Conservation (phyloP, 2,888 invertebrate genomes). For the Xestoiulus laeticollis region DNA sequence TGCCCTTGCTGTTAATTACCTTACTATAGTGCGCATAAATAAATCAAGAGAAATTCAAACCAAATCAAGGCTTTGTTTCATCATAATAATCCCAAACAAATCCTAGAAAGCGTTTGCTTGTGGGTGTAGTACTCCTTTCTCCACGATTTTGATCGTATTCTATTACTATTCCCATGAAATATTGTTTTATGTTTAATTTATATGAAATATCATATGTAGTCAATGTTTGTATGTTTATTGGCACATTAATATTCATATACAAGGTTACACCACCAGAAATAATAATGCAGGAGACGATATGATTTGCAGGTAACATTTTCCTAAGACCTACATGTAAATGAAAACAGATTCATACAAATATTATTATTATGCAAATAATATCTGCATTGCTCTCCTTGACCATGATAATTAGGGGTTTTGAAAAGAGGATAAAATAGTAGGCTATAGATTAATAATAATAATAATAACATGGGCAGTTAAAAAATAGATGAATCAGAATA, state of each 20-base stretch:
- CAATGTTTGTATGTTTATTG: constrained; percentile 43
- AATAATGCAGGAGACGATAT: constrained; percentile 35
- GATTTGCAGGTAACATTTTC: neutral
- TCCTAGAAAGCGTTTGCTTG: too few species aligned
- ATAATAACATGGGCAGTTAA: constrained; percentile 39
- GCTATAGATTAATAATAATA: constrained; percentile 9
- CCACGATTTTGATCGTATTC: too few species aligned
- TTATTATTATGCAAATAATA: constrained; percentile 14
- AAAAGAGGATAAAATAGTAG: constrained; percentile 16
- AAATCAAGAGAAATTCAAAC: too few species aligned
- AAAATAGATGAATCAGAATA: constrained; percentile 32
- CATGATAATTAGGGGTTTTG: constrained; percentile 8
- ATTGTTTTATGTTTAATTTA: neutral
- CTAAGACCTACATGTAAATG: neutral
- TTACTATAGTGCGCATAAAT: too few species aligned
- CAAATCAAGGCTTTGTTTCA: too few species aligned
- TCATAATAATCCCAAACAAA: too few species aligned
- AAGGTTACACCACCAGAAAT: constrained; percentile 13
- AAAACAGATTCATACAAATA: constrained; percentile 20
- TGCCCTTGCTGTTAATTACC: too few species aligned
- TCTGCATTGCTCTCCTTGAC: constrained; percentile 31
- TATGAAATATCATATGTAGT: neutral
- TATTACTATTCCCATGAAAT: neutral
- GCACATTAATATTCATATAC: constrained; percentile 20
- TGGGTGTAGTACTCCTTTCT: too few species aligned